These are phyloP conservation scores for Onychomys arenicola DNA, from an alignment of 2,797 vertebrate species.

Conservation along the genomic window DNA sequence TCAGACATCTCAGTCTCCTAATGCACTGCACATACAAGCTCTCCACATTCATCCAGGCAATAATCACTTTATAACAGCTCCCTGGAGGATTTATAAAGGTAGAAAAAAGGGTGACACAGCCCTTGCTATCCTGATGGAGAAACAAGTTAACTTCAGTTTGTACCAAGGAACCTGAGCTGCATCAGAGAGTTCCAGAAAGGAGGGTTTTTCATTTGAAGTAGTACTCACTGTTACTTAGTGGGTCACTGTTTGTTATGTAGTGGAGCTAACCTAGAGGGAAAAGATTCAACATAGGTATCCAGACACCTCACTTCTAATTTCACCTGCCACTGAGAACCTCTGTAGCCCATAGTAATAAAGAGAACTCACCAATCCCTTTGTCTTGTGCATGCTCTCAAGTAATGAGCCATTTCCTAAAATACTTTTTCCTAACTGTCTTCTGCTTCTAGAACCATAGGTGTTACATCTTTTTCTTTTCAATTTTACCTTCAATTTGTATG, in stretches of 20 bases:
- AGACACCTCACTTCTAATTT: slow-evolving; percentile 13
- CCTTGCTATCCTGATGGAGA: slow-evolving; percentile 17
- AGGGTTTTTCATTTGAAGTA: slow-evolving; percentile 14
- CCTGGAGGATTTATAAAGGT: slow-evolving; percentile 27
- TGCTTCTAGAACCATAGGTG: slow-evolving; percentile 7
- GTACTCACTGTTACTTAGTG: background rate
- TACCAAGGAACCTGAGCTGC: background rate
- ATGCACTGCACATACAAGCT: background rate
- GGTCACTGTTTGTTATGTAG: background rate
- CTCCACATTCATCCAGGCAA: background rate
- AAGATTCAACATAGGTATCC: background rate
- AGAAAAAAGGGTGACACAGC: background rate
- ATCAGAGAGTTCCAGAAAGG: slow-evolving; percentile 11
- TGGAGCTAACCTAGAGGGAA: background rate
- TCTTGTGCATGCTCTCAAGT: slow-evolving; percentile 38
- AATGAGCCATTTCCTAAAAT: slow-evolving; percentile 54
- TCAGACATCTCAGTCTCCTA: background rate
- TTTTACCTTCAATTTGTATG: slow-evolving; percentile 50
- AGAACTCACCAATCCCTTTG: slow-evolving; percentile 19
- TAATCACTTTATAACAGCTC: slow-evolving; percentile 29
- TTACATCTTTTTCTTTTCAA: slow-evolving; percentile 36
- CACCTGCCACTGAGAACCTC: background rate
- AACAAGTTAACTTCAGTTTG: slow-evolving; percentile 33
- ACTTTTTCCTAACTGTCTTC: slow-evolving; percentile 43
- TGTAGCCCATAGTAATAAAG: slow-evolving; percentile 41